Conservation (phyloP, 2,113 vertebrate genomes). For the Pteropus alecto region DNA sequence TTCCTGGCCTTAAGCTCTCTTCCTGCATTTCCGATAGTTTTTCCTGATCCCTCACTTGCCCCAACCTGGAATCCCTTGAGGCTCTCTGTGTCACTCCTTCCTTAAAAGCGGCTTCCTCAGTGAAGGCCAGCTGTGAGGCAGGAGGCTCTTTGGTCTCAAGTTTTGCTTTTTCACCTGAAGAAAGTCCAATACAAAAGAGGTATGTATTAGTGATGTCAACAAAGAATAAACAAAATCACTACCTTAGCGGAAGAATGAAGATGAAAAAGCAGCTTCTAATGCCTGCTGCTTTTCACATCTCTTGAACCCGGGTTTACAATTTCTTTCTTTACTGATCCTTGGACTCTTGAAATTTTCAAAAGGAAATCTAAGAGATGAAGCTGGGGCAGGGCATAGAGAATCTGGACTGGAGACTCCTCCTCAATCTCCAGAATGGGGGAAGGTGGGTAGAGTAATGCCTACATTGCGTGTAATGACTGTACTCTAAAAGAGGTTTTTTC, state of each 20-base stretch:
- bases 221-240: not conserved
- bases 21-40: not conserved
- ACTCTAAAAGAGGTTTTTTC: not conserved
- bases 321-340: not conserved
- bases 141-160: not conserved
- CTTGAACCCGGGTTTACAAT: not conserved
- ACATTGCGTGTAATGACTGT: not conserved
- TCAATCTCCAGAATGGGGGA: not conserved
- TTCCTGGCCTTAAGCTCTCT: not conserved
- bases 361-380: not conserved
- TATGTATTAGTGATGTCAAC: not conserved
- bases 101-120: not conserved
- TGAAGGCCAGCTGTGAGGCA: not conserved
- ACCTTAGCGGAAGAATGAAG: not conserved
- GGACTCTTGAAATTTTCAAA: not conserved
- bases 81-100: not conserved
- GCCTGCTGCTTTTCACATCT: not conserved
- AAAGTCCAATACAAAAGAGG: slow-evolving; percentile 13
- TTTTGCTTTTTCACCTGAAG: slow-evolving; percentile 49
- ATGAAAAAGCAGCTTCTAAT: not conserved
- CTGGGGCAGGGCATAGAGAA: not conserved
- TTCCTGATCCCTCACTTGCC: not conserved
- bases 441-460: not conserved
- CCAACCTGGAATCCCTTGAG: not conserved
- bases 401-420: not conserved